Base-by-base conservation (phyloP, 2,797 vertebrate genomes). In the Tamandua tetradactyla region DNA sequence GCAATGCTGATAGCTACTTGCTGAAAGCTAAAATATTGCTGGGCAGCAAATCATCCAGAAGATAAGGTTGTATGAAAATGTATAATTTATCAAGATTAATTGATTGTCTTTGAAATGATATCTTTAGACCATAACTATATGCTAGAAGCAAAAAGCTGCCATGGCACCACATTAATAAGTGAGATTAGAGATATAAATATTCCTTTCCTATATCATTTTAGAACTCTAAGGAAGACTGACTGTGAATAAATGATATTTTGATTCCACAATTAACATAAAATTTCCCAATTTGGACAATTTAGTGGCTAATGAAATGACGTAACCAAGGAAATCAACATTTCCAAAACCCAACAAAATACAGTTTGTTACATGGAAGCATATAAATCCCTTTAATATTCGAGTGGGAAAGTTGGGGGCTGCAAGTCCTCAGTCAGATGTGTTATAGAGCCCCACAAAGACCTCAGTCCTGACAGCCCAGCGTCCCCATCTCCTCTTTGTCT, bases 91-190 rank as follows among this genome's bases (percentile, higher is more conserved):
- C 42, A 78, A 61, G 12, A 78, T 35, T n/a, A 18, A 69, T 30
- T 69, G 47, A 75, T 75, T 82, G 49, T 35, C 74, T 93, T 75
- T 87, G 10, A 87, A 86, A 89, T 12, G 32, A 44, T 66, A 37
- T 27, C 62, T 20, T 62, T 86, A 87, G n/a, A 42, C 5, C 32
- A 62, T 47, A 47, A 47, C 11, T 47, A 47, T 47, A 47, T 47
- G 5, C 18, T 10, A 82, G 47, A 22, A 49, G 11, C n/a, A 20
- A 52, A 83, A 87, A 6, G 14, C 17, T 83, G 15, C 18, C 6
- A 25, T 3, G 22, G 13, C 3, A 32, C 5, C 20, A 69, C 57
- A 15, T 47, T 52, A 40, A 20, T 52, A 57, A 40, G 35, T 61
- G 11, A 40, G 66, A 72, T 91, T 79, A 88, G 32, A 93, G 35